Conservation (phyloP, 2,113 vertebrate species). For the Corythornis madagascariensis region DNA sequence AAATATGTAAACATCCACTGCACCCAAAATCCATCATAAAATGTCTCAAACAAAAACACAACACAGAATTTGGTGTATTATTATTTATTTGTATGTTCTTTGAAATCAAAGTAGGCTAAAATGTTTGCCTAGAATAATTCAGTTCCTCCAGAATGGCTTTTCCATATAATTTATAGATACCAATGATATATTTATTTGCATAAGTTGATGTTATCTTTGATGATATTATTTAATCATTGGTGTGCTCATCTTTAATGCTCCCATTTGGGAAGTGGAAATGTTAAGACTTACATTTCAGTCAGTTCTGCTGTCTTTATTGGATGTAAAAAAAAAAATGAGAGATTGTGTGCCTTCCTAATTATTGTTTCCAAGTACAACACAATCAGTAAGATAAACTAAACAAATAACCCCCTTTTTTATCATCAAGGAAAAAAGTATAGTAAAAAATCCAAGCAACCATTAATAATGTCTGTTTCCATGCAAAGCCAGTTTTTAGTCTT, state of each 20-base stretch:
- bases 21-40: not conserved
- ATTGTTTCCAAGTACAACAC: not conserved
- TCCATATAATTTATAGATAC: not conserved
- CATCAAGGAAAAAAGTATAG: not conserved
- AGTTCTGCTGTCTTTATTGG: not conserved
- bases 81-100: not conserved
- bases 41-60: conserved; percentile 19
- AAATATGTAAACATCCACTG: not conserved
- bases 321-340: not conserved
- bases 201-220: not conserved
- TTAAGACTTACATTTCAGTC: not conserved
- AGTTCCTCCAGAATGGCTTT: not conserved
- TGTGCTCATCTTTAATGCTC: not conserved
- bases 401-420: not conserved
- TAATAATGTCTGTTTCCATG: not conserved
- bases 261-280: not conserved
- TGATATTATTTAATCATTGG: not conserved
- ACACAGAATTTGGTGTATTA: not conserved
- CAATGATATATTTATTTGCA: not conserved
- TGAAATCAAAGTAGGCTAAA: not conserved
- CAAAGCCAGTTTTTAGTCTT: not conserved
- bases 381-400: not conserved
- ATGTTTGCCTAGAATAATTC: not conserved
- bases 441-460: not conserved
- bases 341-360: not conserved